Base-by-base conservation (phyloP, 2,888 invertebrate genomes). In the Dasysyrphus tricinctus region DNA sequence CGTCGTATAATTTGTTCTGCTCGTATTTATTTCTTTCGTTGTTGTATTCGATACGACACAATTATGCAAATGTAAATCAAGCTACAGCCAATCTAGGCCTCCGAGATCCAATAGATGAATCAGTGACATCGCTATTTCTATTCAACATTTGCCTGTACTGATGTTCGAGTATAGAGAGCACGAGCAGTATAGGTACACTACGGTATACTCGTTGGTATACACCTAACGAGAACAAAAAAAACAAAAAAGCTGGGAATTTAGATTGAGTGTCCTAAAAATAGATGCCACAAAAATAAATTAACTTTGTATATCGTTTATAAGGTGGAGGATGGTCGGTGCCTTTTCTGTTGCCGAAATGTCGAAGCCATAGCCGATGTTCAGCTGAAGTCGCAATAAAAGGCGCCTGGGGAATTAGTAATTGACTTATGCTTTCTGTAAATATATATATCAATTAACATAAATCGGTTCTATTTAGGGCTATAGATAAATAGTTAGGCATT, bases 41-140 rank as follows among this genome's bases (percentile, higher is more conserved):
- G 65, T 65, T 82, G 37, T 82, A 19, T 77, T 74, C 63, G 47
- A 74, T 81, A 81, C 77, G 70, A 63, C 70, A 65, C 74, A 78
- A 82, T 82, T 81, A 78, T 81, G 81, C 78, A 82, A 78, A 81
- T 86, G 63, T 59, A 65, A 65, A 79, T 78, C 65, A 63, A 69
- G 65, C 69, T 82, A 73, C 51, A 69, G 39, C 72, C 57, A 80
- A 81, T 69, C 73, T 85, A 81, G 82, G 82, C 70, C 86, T 80
- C 82, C 49, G 49, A 77, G 74, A 78, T 69, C 54, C 76, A 51
- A 85, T 86, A 86, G 69, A 78, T 86, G 86, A 86, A 86, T 86
- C 86, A 86, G 82, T 86, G 86, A 86, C 86, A 86, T 78, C 70
- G 86, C 82, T 78, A 86, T 86, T 82, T 82, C 74, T 86, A 78